Evolutionary conservation across 2,113 vertebrate genomes (phyloP).

Genomic region (Ctenodactylus gundi): DNA sequence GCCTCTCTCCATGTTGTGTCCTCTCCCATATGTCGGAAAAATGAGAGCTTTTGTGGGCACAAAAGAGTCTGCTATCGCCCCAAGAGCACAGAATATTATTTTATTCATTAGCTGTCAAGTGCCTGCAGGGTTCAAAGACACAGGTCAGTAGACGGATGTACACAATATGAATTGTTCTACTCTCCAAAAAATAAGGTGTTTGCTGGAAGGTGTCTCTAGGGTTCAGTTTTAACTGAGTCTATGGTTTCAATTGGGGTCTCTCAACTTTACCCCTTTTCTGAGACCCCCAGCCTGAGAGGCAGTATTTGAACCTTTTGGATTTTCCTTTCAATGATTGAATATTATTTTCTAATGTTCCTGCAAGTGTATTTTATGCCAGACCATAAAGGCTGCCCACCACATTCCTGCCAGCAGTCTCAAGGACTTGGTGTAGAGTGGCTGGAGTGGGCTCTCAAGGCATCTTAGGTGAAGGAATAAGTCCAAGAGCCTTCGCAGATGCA

Average conservation of each 20-base stretch:
- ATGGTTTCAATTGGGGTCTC: constrained; percentile 47
- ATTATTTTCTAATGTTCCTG: background rate
- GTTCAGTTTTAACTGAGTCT: constrained; percentile 67
- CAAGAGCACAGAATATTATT: constrained; percentile 69
- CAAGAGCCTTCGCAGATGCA: background rate
- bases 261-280: constrained; percentile 57
- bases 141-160: constrained; percentile 67
- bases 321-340: constrained; percentile 28
- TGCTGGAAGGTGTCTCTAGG: constrained; percentile 66
- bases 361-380: background rate
- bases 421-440: background rate
- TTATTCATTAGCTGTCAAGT: constrained; percentile 78
- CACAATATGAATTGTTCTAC: constrained; percentile 71
- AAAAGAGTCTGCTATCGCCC: constrained; percentile 60
- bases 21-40: constrained; percentile 33
- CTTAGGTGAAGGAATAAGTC: background rate
- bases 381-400: background rate
- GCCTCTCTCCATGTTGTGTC: constrained; percentile 24
- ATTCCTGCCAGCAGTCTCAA: background rate
- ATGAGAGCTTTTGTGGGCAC: constrained; percentile 71
- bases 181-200: constrained; percentile 50
- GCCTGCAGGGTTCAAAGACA: constrained; percentile 74
- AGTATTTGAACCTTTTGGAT: constrained; percentile 42
- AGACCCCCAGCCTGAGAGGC: constrained; percentile 42
- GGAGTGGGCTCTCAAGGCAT: background rate